Conservation (phyloP, 1,140 invertebrate genomes). For the Euura saliciscinereae region DNA sequence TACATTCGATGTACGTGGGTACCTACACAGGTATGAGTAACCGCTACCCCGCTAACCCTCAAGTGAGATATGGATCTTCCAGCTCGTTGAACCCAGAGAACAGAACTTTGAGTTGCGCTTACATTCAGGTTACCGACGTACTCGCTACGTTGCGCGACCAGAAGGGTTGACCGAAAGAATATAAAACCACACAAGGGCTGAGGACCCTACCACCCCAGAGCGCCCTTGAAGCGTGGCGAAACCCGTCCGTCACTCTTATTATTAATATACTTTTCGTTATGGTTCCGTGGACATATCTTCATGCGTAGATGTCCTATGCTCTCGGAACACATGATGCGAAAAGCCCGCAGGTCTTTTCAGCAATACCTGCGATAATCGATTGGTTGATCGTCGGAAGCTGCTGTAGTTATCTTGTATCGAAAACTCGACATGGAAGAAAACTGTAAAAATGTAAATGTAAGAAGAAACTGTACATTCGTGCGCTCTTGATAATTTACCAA, state of each 20-base stretch:
- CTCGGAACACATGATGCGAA: too few species aligned
- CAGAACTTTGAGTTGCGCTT: constrained; percentile 37
- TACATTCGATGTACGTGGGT: neutral
- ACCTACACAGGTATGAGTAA: constrained; percentile 8
- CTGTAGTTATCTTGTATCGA: too few species aligned
- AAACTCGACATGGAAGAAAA: too few species aligned
- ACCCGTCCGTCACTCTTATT: constrained; percentile 23
- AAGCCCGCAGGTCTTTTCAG: too few species aligned
- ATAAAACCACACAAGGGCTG: constrained; percentile 29
- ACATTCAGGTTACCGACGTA: constrained; percentile 29
- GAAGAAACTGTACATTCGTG: too few species aligned
- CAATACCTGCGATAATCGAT: too few species aligned
- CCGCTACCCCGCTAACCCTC: constrained; percentile 28
- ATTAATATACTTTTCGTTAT: constrained; percentile 28
- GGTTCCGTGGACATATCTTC: neutral
- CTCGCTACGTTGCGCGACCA: constrained; percentile 17
- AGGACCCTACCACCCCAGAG: constrained; percentile 21
- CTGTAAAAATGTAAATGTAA: too few species aligned
- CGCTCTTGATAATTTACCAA: too few species aligned
- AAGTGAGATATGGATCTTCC: constrained; percentile 56
- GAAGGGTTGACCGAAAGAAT: constrained; percentile 34
- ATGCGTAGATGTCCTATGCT: too few species aligned
- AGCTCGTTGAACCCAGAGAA: constrained; percentile 54
- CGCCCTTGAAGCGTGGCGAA: constrained; percentile 19
- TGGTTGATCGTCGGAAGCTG: too few species aligned